A percentile compares a stretch with the other conserved stretches of the same genome.
phyloP scores from a whole-genome alignment of 2,113 vertebrate species.

The Cepphus grylle region DNA sequence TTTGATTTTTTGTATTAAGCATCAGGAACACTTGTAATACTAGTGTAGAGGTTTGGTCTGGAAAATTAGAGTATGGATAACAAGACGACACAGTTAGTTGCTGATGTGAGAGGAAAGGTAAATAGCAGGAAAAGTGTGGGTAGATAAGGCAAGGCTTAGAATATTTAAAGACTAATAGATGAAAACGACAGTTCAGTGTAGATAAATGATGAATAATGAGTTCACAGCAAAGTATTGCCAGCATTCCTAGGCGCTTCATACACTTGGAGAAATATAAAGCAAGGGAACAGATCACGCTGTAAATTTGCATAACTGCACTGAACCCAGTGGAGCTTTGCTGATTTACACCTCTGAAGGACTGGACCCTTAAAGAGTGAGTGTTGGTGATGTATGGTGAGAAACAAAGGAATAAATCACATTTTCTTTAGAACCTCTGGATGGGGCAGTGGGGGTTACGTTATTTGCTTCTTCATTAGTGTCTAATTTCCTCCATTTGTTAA shows the following conservation, averaged over 20 bases:
- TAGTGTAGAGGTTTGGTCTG: slow-evolving; percentile 50
- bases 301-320: not conserved
- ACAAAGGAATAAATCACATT: not conserved
- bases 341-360: slow-evolving; percentile 1
- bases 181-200: slow-evolving; percentile 27
- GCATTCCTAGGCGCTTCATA: not conserved
- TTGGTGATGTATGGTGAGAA: not conserved
- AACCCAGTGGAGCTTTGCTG: not conserved
- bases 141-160: slow-evolving; percentile 38
- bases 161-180: slow-evolving; percentile 41
- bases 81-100: not conserved
- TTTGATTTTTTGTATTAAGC: slow-evolving; percentile 52
- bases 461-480: not conserved
- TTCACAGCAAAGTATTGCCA: not conserved
- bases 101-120: slow-evolving; percentile 40
- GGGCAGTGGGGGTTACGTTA: not conserved
- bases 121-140: slow-evolving; percentile 23
- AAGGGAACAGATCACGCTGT: not conserved
- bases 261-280: not conserved
- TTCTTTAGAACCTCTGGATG: not conserved
- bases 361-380: not conserved
- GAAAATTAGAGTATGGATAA: slow-evolving; percentile 57
- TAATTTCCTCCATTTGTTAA: not conserved
- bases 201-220: slow-evolving; percentile 54
- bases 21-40: slow-evolving; percentile 59